phyloP scores from a whole-genome alignment of 1,140 invertebrate species.

The Drosophila subobscura region DNA sequence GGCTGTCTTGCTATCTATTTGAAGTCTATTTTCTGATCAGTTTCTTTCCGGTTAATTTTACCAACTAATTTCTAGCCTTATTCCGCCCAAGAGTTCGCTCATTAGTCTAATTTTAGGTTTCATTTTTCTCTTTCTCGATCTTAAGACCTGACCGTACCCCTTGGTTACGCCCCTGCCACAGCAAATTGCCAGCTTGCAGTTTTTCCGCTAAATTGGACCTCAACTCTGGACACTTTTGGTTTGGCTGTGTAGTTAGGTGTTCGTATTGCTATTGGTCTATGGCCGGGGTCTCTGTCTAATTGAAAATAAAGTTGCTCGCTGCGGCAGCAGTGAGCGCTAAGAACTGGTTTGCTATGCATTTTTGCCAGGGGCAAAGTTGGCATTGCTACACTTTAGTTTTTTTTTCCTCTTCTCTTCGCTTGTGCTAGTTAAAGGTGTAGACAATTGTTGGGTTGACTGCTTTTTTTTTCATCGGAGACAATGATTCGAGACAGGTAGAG shows the following conservation, averaged over 20 bases:
- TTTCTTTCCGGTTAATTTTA: too few species aligned
- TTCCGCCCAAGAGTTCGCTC: slow-evolving; percentile 13
- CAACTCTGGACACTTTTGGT: slow-evolving; percentile 26
- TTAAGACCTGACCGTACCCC: slow-evolving; percentile 29
- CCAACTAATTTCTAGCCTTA: neutral
- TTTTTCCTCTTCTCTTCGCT: neutral
- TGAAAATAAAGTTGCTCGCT: slow-evolving; percentile 48
- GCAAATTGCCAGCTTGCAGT: slow-evolving; percentile 41
- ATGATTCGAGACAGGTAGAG: slow-evolving; percentile 22
- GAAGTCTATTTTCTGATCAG: too few species aligned
- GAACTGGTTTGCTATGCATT: slow-evolving; percentile 63
- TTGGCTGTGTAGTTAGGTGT: slow-evolving; percentile 7
- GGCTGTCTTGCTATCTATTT: too few species aligned
- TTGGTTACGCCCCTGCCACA: slow-evolving; percentile 29
- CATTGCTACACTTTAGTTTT: slow-evolving; percentile 36
- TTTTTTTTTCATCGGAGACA: slow-evolving; percentile 15
- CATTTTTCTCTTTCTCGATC: slow-evolving; percentile 30
- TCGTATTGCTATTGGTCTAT: slow-evolving; percentile 19
- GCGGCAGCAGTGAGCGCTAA: slow-evolving; percentile 29
- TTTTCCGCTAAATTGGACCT: slow-evolving; percentile 36
- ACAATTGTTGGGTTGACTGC: slow-evolving; percentile 19
- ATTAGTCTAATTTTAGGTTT: slow-evolving; percentile 45
- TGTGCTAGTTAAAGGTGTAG: slow-evolving; percentile 34
- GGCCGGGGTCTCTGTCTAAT: slow-evolving; percentile 53
- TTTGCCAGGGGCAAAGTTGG: slow-evolving; percentile 44